Base-by-base conservation (phyloP, 2,888 invertebrate genomes). In the Lapara coniferarum region DNA sequence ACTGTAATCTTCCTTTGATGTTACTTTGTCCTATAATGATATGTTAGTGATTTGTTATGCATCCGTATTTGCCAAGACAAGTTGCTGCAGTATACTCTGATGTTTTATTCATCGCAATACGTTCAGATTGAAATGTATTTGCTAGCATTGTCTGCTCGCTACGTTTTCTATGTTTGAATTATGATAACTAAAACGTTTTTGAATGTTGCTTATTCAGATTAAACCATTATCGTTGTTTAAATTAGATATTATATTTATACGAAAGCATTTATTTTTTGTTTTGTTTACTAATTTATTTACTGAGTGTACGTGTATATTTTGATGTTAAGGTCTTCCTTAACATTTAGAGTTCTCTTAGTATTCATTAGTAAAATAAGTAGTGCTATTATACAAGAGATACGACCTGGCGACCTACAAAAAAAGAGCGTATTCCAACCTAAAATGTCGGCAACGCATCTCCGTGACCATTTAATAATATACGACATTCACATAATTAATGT, bases 21-120 rank as follows among this genome's bases (percentile, higher is more conserved):
- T 30, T 53, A 25, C 46, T 63, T 53, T 53, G 53, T 69, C 53
- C 52, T 63, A 46, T 53, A 63, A 63, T 63, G 37, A 68, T 46
- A 63, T 19, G 63, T 49, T 19, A 63, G 63, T 63, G 49, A 49
- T 63, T 63, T 63, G 46, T 63, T 63, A 63, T 63, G 16, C 63
- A 19, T 63, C 19, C 63, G 16, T 63, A 63, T 63, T 63, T 63
- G 46, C 49, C 19, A 63, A 63, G 63, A 63, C 19, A 63, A 63
- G 63, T 63, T 49, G 16, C 19, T 63, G 46, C 25, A 25, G 19
- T 63, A 25, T 49, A 46, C 19, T 49, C 19, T 49, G 19, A 63
- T 63, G 63, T 19, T 49, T 63, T 63, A 63, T 63, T 63, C 63
- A 63, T 49, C 16, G 12, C 63, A 46, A 63, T 49, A 25, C 49